phyloP scores from a whole-genome alignment of 2,888 invertebrate species.

The Oxytorus armatus region DNA sequence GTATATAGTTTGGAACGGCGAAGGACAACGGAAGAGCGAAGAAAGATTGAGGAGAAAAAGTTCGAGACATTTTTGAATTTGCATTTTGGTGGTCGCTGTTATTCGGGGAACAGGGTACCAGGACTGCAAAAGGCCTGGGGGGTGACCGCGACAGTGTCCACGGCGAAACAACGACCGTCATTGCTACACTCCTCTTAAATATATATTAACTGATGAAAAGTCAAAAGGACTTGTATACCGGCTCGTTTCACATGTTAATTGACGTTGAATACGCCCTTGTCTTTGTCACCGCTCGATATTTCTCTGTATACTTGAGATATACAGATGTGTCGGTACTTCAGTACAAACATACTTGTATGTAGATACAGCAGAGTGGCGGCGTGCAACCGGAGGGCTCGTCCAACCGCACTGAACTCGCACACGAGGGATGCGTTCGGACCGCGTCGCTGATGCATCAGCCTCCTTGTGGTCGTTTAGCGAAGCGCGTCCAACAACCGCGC shows the following conservation, averaged over 20 bases:
- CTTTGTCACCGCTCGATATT: background rate
- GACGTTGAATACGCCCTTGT: background rate
- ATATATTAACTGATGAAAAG: slow-evolving; percentile 16
- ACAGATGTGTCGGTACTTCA: background rate
- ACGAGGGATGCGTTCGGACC: background rate
- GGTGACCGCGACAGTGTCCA: background rate
- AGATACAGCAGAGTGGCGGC: slow-evolving; percentile 56
- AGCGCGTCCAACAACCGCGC: slow-evolving; percentile 36
- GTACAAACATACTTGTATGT: slow-evolving; percentile 52
- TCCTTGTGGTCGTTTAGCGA: slow-evolving; percentile 15
- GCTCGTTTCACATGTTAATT: slow-evolving; percentile 20
- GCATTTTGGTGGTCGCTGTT: slow-evolving; percentile 70
- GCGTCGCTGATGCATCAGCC: slow-evolving; percentile 15
- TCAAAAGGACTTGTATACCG: slow-evolving; percentile 35
- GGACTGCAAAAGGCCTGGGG: slow-evolving; percentile 20
- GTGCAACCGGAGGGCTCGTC: slow-evolving; percentile 47
- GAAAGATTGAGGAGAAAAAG: slow-evolving; percentile 58
- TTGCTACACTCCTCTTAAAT: slow-evolving; percentile 24
- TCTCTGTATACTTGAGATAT: background rate
- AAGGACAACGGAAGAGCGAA: slow-evolving; percentile 15
- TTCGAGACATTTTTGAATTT: slow-evolving; percentile 74
- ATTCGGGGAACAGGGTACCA: background rate
- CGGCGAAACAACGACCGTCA: slow-evolving; percentile 4
- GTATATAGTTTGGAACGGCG: slow-evolving; percentile 20
- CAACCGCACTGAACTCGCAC: background rate